Percentiles rank a stretch among this genome's conserved stretches.
Evolutionary conservation across 92 coral and sea anemone genomes (phyloP).

Genomic region (Micromussa lordhowensis): DNA sequence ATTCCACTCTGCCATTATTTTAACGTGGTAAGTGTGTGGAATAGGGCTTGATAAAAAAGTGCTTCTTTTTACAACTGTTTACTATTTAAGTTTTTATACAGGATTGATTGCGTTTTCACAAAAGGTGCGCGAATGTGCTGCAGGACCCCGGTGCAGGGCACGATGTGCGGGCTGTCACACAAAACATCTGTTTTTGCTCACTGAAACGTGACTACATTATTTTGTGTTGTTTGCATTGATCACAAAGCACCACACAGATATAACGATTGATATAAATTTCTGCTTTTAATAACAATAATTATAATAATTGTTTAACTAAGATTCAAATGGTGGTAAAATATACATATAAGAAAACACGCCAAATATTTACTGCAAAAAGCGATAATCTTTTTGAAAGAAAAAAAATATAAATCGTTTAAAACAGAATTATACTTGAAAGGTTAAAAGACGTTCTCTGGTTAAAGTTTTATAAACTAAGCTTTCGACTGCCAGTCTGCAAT

Average conservation of each 20-base stretch:
- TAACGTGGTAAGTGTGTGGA: too few species aligned
- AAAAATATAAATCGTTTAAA: conserved; percentile 10
- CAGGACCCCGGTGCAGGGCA: too few species aligned
- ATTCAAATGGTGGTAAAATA: conserved; percentile 16
- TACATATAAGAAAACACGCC: conserved; percentile 23
- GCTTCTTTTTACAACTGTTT: conserved; percentile 28
- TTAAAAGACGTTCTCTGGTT: too few species aligned
- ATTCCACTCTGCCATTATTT: too few species aligned
- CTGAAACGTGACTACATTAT: conserved; percentile 19
- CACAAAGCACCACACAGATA: conserved; percentile 46
- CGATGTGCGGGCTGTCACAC: conserved; percentile 14
- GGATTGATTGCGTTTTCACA: conserved; percentile 36
- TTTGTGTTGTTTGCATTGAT: conserved; percentile 22
- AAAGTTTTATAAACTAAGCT: too few species aligned
- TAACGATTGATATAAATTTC: conserved; percentile 34
- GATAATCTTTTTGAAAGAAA: conserved; percentile 17
- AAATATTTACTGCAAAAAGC: conserved; percentile 29
- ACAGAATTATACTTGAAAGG: too few species aligned
- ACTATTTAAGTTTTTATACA: conserved; percentile 14
- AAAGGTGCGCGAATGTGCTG: conserved; percentile 23
- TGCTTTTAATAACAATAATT: conserved; percentile 6
- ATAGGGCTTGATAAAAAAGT: conserved; percentile 23
- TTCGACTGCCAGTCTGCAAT: too few species aligned
- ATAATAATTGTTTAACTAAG: conserved; percentile 16
- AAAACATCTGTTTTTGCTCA: conserved; percentile 26